Evolutionary conservation across 1,140 invertebrate genomes (phyloP), one percentile per base, ranked within the genome.

Genomic region (Eumeta japonica): DNA sequence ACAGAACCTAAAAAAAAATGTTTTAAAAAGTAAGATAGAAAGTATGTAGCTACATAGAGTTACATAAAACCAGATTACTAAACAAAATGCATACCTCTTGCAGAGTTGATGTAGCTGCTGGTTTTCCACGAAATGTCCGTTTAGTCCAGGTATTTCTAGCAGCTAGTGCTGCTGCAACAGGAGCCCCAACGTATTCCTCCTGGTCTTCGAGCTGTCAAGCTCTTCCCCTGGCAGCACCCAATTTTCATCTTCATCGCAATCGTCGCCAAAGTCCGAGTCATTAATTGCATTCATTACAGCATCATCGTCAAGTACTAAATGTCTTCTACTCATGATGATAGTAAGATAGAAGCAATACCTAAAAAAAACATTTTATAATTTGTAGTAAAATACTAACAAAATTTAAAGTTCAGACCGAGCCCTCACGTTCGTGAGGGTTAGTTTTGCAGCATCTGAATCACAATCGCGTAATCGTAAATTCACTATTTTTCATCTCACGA

Each of bases 81-180:
- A 36, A 36, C 18, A 36, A 24, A 36, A 36, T 36, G 17, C 2
- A 36, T 36, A 36, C 34, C 34, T 36, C 34, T 36, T 36, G 19
- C 17, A 24, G 5, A 24, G 34, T 24, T 36, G 34, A 36, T 27
- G 34, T 13, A 3, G 14, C 17, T 20, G 34, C 24, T 24, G 34
- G 34, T 24, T 36, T 37, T 10, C 34, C 34, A 36, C 19, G 34
- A 36, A 36, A 36, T 3, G 19, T 24, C 18, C 34, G 17, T 27
- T 15, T 36, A 14, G n/a, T 24, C 34, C 34, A 36, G 17, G 34
- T 36, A 36, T 36, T 36, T 36, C 2, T 36, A 36, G 19, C 18
- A 12, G 17, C 10, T 24, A 24, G 34, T 24, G 11, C 10, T 20
- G 34, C 20, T 15, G 15, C 18, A 36, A 36, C 18, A 36, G 34